Evolutionary conservation across 2,888 invertebrate species (phyloP).

Genomic region (Alviniconcha strummeri): DNA sequence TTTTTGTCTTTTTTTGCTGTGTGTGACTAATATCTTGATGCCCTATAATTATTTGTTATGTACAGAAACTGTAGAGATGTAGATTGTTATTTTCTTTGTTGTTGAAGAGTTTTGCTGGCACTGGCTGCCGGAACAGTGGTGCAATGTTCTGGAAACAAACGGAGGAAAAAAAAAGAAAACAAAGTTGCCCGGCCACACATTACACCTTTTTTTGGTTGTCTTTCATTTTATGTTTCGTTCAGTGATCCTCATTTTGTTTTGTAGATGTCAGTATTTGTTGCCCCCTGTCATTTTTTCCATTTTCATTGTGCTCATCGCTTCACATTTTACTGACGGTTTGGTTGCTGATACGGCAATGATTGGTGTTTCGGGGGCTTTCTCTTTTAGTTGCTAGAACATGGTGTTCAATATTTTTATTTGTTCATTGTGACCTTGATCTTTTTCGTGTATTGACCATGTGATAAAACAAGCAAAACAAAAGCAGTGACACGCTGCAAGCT

Average conservation of each 20-base stretch:
- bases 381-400: constrained; percentile 1
- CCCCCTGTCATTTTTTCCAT: background rate
- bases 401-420: too few relatives aligned
- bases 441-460: too few relatives aligned
- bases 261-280: background rate
- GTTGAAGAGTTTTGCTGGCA: constrained; percentile 9
- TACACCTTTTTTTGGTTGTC: background rate
- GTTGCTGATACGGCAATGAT: background rate
- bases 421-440: too few relatives aligned
- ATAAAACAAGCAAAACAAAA: too few relatives aligned
- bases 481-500: too few relatives aligned
- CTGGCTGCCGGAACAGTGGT: constrained; percentile 7
- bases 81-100: background rate
- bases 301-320: constrained; percentile 2
- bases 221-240: constrained; percentile 9
- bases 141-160: constrained; percentile 1
- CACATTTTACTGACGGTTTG: background rate
- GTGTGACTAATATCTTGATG: too few relatives aligned
- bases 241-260: background rate
- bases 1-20: background rate
- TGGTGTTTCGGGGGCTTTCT: background rate
- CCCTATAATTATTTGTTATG: constrained; percentile 6
- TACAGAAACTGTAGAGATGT: constrained; percentile 14
- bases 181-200: background rate
- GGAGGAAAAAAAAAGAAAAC: too few relatives aligned